These are phyloP conservation scores for Pipistrellus pipistrellus DNA, from an alignment of 2,797 vertebrate genomes.

Conservation along the genomic window DNA sequence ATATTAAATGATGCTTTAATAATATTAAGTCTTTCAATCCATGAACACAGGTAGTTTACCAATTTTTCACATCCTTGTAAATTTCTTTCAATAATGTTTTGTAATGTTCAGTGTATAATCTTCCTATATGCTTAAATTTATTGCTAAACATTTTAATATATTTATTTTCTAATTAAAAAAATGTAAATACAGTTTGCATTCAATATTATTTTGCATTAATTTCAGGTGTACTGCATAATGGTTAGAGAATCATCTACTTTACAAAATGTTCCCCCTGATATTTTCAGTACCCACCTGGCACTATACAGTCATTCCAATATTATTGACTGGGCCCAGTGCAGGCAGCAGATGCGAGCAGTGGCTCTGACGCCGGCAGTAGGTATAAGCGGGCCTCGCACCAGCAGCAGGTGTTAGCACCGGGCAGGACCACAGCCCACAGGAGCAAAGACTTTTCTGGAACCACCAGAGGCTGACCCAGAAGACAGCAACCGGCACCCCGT, in stretches of 20 bases:
- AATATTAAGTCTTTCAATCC: not conserved
- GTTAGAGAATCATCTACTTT: not conserved
- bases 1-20: not conserved
- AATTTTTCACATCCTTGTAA: not conserved
- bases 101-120: not conserved
- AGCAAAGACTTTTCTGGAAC: too few species aligned
- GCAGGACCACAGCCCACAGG: too few species aligned
- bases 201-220: not conserved
- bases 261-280: too few species aligned
- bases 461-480: too few species aligned
- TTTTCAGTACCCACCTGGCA: too few species aligned
- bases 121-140: not conserved
- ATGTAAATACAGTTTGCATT: not conserved
- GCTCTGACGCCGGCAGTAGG: too few species aligned
- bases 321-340: too few species aligned
- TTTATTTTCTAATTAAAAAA: not conserved
- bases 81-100: not conserved
- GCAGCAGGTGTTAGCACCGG: too few species aligned
- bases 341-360: too few species aligned
- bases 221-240: not conserved
- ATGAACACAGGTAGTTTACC: not conserved
- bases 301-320: too few species aligned
- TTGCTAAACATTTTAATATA: not conserved
- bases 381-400: too few species aligned
- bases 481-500: accelerated